phyloP scores from a whole-genome alignment of 2,113 vertebrate genomes.

The Sula dactylatra region DNA sequence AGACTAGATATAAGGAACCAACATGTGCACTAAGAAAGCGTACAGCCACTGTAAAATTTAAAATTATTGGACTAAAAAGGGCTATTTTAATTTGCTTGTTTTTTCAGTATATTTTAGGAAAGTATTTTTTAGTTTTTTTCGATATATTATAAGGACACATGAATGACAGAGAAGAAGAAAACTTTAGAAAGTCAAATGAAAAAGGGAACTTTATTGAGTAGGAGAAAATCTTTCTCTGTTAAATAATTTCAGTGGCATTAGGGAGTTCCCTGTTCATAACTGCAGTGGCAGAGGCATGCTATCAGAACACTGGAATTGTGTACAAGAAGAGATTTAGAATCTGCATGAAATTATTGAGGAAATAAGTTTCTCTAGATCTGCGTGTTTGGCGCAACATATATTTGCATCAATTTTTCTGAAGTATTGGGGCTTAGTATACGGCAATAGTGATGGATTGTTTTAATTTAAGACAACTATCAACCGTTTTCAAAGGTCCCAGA shows the following conservation, averaged over 20 bases:
- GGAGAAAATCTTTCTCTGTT: neutral
- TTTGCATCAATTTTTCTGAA: neutral
- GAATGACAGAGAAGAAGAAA: neutral
- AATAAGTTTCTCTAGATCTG: neutral
- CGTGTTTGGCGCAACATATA: neutral
- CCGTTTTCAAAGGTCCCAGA: neutral
- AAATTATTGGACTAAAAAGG: neutral
- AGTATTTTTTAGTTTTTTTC: accelerated
- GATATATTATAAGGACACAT: neutral
- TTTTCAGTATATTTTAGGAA: neutral
- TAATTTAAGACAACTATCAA: neutral
- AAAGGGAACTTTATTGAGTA: neutral
- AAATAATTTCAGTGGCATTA: neutral
- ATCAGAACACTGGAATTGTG: neutral
- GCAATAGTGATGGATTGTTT: neutral
- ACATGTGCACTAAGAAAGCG: neutral
- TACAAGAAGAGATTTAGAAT: neutral
- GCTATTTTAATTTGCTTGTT: neutral
- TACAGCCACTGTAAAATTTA: neutral
- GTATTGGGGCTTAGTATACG: neutral
- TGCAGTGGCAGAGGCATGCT: neutral
- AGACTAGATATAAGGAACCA: neutral
- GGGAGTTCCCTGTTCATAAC: neutral
- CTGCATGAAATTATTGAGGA: neutral
- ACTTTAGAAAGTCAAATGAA: neutral